Evolutionary conservation across 2,113 vertebrate genomes (phyloP).

Genomic region (Rissa tridactyla): DNA sequence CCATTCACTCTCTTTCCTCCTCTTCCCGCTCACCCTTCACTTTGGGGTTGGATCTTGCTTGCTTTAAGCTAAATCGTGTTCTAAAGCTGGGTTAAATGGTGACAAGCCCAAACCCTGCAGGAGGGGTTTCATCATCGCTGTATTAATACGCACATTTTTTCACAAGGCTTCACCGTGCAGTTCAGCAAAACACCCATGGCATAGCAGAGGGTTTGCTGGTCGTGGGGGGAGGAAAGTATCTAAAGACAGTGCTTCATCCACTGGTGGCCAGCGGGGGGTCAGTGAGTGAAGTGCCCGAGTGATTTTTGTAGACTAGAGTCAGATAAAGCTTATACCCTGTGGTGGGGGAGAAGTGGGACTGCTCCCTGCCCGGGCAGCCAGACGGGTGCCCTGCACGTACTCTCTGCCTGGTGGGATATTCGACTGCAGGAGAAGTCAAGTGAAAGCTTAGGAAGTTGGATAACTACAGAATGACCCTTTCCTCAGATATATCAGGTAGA

Average conservation of each 20-base stretch:
- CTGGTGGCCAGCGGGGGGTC: background rate
- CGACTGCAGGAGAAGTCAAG: background rate
- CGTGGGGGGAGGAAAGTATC: background rate
- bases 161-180: background rate
- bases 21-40: background rate
- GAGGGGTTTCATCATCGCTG: background rate
- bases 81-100: background rate
- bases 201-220: background rate
- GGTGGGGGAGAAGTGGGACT: background rate
- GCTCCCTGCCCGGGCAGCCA: background rate
- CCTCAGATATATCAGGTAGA: background rate
- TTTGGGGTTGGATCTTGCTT: background rate
- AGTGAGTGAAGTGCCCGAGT: background rate
- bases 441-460: background rate
- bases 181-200: background rate
- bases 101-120: background rate
- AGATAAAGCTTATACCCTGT: background rate
- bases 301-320: background rate
- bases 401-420: background rate
- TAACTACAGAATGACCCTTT: background rate
- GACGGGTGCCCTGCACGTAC: rapidly evolving
- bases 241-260: background rate
- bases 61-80: background rate
- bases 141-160: background rate
- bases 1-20: background rate